Conservation (phyloP, 2,113 vertebrate genomes). For the Macroglossus sobrinus region DNA sequence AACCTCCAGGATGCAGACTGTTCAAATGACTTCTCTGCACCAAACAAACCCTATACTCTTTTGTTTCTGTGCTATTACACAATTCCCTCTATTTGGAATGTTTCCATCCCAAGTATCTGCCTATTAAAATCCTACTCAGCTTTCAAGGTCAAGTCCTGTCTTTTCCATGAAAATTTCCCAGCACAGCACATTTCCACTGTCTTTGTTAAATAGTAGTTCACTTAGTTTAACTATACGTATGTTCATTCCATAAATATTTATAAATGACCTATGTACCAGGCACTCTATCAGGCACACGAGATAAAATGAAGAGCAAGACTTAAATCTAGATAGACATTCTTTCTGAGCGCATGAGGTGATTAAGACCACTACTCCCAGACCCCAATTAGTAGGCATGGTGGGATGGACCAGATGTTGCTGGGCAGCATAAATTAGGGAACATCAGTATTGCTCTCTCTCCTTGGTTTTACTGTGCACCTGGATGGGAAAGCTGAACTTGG, state of each 20-base stretch:
- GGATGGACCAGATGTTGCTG: background rate
- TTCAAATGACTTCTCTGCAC: background rate
- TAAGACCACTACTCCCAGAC: background rate
- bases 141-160: slow-evolving; percentile 21
- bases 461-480: background rate
- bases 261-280: background rate
- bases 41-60: background rate
- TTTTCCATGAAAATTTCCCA: background rate
- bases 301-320: background rate
- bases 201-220: background rate
- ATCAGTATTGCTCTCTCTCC: background rate
- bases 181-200: too few species aligned
- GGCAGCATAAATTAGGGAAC: background rate
- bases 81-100: background rate
- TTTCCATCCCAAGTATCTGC: background rate
- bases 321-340: background rate
- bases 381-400: background rate
- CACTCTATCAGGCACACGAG: background rate
- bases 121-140: background rate
- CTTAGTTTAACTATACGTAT: background rate
- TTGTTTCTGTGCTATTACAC: background rate
- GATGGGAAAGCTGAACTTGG: background rate
- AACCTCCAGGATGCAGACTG: background rate
- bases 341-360: background rate
- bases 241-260: slow-evolving; percentile 13